Percentiles rank a stretch among this genome's conserved stretches.
These are phyloP conservation scores for Meta bourneti DNA, from an alignment of 2,888 invertebrate species.

Conservation along the genomic window DNA sequence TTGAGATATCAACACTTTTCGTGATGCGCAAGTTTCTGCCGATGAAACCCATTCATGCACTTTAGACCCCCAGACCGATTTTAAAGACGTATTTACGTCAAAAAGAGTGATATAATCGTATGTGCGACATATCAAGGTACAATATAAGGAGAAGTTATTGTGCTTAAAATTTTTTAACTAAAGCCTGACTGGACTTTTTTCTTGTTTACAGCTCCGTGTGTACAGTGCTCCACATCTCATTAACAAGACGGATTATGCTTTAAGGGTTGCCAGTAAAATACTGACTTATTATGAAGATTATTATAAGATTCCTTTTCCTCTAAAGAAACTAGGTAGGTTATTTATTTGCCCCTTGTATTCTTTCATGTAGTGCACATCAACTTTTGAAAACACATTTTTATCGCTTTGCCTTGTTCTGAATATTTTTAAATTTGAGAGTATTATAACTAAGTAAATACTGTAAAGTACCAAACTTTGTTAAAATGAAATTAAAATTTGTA, in stretches of 20 bases:
- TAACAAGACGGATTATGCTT: conserved; percentile 86
- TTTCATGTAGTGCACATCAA: no score
- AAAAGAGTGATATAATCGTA: background rate
- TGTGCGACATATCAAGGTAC: no score
- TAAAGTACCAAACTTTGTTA: no score
- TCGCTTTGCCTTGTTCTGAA: no score
- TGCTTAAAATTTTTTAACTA: background rate
- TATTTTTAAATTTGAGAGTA: no score
- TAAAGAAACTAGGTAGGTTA: conserved; percentile 86
- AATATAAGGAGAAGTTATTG: background rate
- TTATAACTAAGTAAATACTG: no score
- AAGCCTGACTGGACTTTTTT: no score
- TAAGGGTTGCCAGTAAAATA: conserved; percentile 88
- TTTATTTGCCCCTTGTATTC: background rate
- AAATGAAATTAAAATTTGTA: no score
- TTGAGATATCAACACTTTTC: no score
- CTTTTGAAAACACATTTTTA: no score
- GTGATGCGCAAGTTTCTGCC: no score
- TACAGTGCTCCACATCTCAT: conserved; percentile 87
- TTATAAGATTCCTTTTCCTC: conserved; percentile 90
- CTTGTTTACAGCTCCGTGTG: conserved; percentile 82
- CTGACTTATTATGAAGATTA: conserved; percentile 91
- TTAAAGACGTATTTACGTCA: background rate
- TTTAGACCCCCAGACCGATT: background rate
- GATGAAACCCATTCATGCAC: no score